Conservation (phyloP, 2,797 vertebrate genomes). For the Varecia variegata region DNA sequence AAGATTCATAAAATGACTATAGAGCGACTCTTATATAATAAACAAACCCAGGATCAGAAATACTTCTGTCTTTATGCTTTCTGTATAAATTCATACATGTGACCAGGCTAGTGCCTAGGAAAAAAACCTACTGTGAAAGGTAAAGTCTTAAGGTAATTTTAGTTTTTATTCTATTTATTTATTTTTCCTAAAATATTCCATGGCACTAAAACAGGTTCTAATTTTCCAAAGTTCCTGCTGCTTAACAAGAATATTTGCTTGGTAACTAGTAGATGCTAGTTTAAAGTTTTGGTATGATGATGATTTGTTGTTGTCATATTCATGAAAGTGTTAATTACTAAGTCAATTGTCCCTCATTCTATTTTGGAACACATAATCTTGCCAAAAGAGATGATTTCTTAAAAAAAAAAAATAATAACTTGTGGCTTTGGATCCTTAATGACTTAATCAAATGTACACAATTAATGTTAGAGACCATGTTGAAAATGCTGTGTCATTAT, state of each 20-base stretch:
- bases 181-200: not conserved
- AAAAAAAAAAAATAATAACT: not conserved
- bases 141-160: slow-evolving; percentile 7
- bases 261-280: not conserved
- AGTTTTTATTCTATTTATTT: not conserved
- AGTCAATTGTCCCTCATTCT: not conserved
- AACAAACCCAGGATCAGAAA: not conserved
- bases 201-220: not conserved
- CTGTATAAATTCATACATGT: not conserved
- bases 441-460: not conserved
- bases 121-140: not conserved
- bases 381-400: not conserved
- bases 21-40: not conserved
- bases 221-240: not conserved
- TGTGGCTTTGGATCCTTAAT: not conserved
- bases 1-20: not conserved
- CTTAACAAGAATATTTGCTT: not conserved
- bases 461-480: not conserved
- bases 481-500: not conserved
- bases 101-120: not conserved
- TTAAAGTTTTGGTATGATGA: not conserved
- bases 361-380: not conserved
- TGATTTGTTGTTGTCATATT: not conserved
- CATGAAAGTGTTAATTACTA: not conserved
- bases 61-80: not conserved